These are phyloP conservation scores for Odontocerum albicorne DNA, from an alignment of 2,888 invertebrate genomes.

Conservation along the genomic window DNA sequence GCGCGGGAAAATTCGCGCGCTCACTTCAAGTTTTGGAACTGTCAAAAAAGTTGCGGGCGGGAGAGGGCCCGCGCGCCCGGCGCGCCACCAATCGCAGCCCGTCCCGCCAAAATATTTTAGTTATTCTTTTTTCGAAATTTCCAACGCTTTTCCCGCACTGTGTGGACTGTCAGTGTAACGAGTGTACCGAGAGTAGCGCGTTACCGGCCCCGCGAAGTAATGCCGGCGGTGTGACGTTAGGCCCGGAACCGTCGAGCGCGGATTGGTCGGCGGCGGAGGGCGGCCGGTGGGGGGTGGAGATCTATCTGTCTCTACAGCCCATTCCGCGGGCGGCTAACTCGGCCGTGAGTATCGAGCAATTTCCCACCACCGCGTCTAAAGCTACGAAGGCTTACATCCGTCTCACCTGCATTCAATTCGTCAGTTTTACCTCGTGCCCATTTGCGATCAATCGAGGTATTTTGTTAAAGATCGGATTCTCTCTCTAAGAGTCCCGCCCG, in stretches of 20 bases:
- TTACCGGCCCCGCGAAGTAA: slow-evolving; percentile 50
- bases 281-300: slow-evolving; percentile 11
- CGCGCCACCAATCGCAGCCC: slow-evolving; percentile 38
- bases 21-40: slow-evolving; percentile 40
- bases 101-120: slow-evolving; percentile 8
- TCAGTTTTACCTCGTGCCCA: background rate
- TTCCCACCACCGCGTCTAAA: background rate
- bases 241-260: slow-evolving; percentile 46
- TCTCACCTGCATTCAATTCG: background rate
- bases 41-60: slow-evolving; percentile 46
- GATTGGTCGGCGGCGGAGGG: slow-evolving; percentile 42
- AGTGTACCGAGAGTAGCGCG: slow-evolving; percentile 16
- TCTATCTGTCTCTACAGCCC: slow-evolving; percentile 23
- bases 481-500: slow-evolving; percentile 8
- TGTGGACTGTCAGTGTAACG: slow-evolving; percentile 2
- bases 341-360: slow-evolving; percentile 8
- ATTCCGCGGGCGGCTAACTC: slow-evolving; percentile 42
- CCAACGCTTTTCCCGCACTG: slow-evolving; percentile 9
- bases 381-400: background rate
- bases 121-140: slow-evolving; percentile 6
- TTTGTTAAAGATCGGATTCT: slow-evolving; percentile 1
- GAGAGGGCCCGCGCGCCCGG: slow-evolving; percentile 42
- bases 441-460: background rate
- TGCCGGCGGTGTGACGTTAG: slow-evolving; percentile 50
- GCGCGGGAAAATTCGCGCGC: slow-evolving; percentile 38